Percentiles rank a stretch among this genome's conserved stretches.
These are phyloP conservation scores for Oophaga pumilio DNA, from an alignment of 2,113 vertebrate genomes.

Conservation along the genomic window DNA sequence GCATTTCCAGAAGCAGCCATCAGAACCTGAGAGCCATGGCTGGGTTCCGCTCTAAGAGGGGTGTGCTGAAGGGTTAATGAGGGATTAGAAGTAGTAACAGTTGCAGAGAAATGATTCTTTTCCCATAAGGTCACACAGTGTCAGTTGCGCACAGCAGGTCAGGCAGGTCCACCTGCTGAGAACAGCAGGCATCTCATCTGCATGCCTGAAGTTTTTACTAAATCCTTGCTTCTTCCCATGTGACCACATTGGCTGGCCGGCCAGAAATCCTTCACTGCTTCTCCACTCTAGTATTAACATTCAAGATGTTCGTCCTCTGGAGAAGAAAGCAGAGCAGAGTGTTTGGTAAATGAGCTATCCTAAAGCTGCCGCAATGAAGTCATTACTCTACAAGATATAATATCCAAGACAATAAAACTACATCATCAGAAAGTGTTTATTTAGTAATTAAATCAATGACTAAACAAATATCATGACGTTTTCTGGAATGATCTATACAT, in stretches of 20 bases:
- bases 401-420: too few species aligned
- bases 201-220: conserved; percentile 50
- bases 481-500: too few species aligned
- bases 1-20: background rate
- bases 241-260: conserved; percentile 37
- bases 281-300: conserved; percentile 50
- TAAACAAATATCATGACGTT: too few species aligned
- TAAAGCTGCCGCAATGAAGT: background rate
- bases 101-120: conserved; percentile 40
- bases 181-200: conserved; percentile 56
- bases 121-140: conserved; percentile 53
- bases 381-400: too few species aligned
- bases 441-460: too few species aligned
- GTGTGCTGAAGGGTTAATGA: conserved; percentile 40
- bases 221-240: conserved; percentile 53
- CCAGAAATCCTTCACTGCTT: conserved; percentile 44
- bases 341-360: background rate
- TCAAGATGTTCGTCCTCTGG: conserved; percentile 43
- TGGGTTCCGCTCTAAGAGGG: background rate
- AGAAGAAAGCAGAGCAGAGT: background rate
- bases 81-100: conserved; percentile 45
- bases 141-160: conserved; percentile 51
- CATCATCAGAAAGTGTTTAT: too few species aligned
- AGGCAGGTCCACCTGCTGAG: conserved; percentile 53
- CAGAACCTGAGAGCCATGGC: background rate